A percentile compares a stretch with the other conserved stretches of the same genome.
phyloP scores from a whole-genome alignment of 2,797 vertebrate species.

The Arrhamphus sclerolepis region DNA sequence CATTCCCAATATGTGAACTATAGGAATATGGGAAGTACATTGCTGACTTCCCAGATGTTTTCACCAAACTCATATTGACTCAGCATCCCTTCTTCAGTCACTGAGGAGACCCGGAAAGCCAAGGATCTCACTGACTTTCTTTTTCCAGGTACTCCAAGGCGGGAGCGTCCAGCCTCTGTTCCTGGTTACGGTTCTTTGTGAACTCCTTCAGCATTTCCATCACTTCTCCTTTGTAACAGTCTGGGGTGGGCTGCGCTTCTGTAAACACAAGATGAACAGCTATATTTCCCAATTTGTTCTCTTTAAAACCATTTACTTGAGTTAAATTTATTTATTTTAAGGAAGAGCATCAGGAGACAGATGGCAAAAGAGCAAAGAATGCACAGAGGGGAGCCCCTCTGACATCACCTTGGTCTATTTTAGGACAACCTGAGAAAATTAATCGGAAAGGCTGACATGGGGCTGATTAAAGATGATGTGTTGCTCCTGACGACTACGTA shows the following conservation, averaged over 20 bases:
- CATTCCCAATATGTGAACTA: neutral
- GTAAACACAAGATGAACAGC: constrained; percentile 17
- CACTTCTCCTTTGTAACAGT: constrained; percentile 88
- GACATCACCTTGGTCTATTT: constrained; percentile 60
- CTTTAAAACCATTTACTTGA: neutral
- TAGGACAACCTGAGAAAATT: constrained; percentile 35
- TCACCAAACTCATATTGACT: constrained; percentile 7
- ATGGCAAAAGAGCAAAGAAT: constrained; percentile 34
- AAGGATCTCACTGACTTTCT: constrained; percentile 51
- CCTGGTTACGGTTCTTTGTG: constrained; percentile 89
- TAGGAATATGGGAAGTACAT: neutral
- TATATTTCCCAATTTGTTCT: neutral
- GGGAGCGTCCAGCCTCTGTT: constrained; percentile 91
- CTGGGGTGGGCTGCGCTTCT: constrained; percentile 89
- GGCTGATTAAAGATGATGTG: neutral
- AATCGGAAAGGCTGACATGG: neutral
- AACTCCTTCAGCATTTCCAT: constrained; percentile 93
- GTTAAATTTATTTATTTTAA: neutral
- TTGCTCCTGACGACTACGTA: neutral
- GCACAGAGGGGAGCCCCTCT: constrained; percentile 47
- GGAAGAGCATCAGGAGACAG: neutral
- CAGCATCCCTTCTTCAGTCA: constrained; percentile 24
- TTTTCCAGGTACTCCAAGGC: constrained; percentile 90
- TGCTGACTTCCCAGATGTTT: constrained; percentile 1
- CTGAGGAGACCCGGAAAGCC: constrained; percentile 2